Evolutionary conservation across 1,140 invertebrate species (phyloP), one percentile per base, ranked within the genome.

Genomic region (Thaumatotibia leucotreta): DNA sequence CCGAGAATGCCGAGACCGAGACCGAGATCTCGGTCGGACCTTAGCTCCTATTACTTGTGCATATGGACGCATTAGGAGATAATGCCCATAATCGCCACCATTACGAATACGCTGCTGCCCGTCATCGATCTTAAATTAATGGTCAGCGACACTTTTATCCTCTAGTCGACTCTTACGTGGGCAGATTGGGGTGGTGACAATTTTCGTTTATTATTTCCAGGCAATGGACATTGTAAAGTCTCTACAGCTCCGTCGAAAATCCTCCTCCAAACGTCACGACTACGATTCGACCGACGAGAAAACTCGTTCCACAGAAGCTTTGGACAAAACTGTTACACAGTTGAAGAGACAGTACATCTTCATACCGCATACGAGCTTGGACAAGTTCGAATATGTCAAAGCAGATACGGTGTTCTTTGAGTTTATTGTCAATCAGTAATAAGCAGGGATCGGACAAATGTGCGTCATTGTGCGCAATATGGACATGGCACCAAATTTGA

Each of bases 371-470:
- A 92, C 93, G 5, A 93, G 92, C 24, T 76, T 96, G 5, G 92
- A 93, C 61, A 94, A 94, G 77, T 89, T 93, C 31, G 94, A 94
- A 62, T 95, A 94, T 73, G 83, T 95, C 0, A 93, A 93, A 66
- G 92, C 95, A 65, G 92, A 95, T 74, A 91, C 92, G 0, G 84
- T 95, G 63, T 95, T 94, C 77, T 74, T 95, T 0, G 95, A 96
- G 77, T 93, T 95, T 72, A 64, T 89, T 67, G 88, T 91, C 4
- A 84, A 80, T 24, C 81, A 88, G 33, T 88, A 72, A 72, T n/a
- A n/a, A n/a, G n/a, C n/a, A n/a, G n/a, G n/a, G n/a, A n/a, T n/a
- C n/a, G n/a, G n/a, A n/a, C n/a, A n/a, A n/a, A n/a, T n/a, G n/a
- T n/a, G n/a, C n/a, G n/a, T n/a, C n/a, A n/a, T n/a, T n/a, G n/a